Base-by-base conservation (phyloP, 2,113 vertebrate species). In the Alligator mississippiensis region DNA sequence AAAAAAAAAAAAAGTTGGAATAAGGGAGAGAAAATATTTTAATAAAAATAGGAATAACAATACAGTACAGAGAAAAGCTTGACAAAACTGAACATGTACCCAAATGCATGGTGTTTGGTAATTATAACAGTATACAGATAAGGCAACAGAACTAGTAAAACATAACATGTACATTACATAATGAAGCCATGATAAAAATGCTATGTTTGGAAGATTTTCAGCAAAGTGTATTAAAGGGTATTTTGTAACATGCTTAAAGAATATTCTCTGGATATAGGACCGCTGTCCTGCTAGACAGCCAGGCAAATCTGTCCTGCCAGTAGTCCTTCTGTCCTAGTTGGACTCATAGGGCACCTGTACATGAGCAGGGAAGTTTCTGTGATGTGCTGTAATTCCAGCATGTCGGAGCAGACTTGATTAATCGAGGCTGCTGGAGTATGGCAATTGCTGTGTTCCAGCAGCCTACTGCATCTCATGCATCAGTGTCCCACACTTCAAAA, bases 21-120 rank as follows among this genome's bases (percentile, higher is more conserved):
- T 90, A 83, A 83, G 83, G 86, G 30, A n/a, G 38, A 74, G 34
- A 74, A 60, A 93, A 91, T 83, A 93, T 93, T 96, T 95, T 90
- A 92, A 95, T 95, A 85, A 96, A 94, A 96, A 87, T 62, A 90
- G 90, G 82, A 80, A 77, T 90, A 64, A 91, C 92, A 93, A 85
- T 64, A n/a, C n/a, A n/a, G 77, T 95, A 84, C 63, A n/a, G 94
- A 34, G 34, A 70, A 75, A 90, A 92, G 77, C 87, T 85, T 64
- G 77, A 55, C 82, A 87, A 92, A 96, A 92, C 80, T 30, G 92
- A 94, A 95, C n/a, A 34, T 34, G 55, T 2, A 87, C 55, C 70
- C 28, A 87, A 85, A 90, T 89, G 74, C 1, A 59, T 59, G 30
- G 55, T 70, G 34, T n/a, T 61, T 19, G 34, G 9, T 17, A 55